Percentiles rank a stretch among this genome's conserved stretches.
phyloP scores from a whole-genome alignment of 2,113 vertebrate species.

The Sisor rabdophorus region DNA sequence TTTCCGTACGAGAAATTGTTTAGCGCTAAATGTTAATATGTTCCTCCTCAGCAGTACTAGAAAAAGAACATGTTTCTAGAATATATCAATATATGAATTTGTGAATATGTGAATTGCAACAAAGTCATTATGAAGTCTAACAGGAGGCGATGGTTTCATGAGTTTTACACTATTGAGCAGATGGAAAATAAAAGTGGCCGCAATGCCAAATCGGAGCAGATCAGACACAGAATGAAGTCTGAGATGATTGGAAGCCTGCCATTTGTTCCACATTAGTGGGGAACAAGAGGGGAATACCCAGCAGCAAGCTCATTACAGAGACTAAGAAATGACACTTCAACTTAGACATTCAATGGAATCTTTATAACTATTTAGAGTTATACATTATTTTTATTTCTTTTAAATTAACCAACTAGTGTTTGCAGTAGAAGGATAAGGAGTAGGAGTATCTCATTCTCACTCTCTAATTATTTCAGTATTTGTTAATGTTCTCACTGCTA shows the following conservation, averaged over 20 bases:
- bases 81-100: background rate
- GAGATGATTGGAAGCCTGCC: slow-evolving; percentile 5
- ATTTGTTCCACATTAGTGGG: slow-evolving; percentile 49
- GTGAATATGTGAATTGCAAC: background rate
- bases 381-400: background rate
- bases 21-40: too few relatives aligned
- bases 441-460: too few relatives aligned
- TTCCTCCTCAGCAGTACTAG: too few relatives aligned
- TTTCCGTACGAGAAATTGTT: background rate
- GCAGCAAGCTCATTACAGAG: background rate
- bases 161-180: slow-evolving; percentile 6
- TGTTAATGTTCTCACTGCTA: too few relatives aligned
- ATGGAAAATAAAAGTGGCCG: slow-evolving; percentile 6
- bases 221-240: slow-evolving; percentile 8
- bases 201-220: background rate
- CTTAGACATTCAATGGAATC: background rate
- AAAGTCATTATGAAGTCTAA: background rate
- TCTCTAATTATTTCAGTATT: too few relatives aligned
- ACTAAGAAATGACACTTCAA: background rate
- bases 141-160: background rate
- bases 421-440: too few relatives aligned
- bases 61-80: background rate
- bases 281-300: slow-evolving; percentile 2
- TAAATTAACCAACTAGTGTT: too few relatives aligned
- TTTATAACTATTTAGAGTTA: background rate